Evolutionary conservation across 2,888 invertebrate genomes (phyloP), one percentile per base, ranked within the genome.

Genomic region (Hanleya hanleyi): DNA sequence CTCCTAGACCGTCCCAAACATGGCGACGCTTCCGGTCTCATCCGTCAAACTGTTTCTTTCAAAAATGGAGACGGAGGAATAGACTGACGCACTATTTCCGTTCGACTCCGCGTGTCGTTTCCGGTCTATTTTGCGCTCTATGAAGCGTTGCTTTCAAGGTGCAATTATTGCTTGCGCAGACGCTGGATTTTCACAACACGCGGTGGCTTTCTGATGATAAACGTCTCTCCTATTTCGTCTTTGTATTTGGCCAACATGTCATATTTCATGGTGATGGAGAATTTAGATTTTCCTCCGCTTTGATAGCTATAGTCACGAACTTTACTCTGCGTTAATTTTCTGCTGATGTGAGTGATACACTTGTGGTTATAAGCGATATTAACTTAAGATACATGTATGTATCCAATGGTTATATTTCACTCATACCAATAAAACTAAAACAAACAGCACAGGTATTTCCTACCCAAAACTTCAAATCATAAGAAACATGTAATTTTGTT

Each of bases 1-100:
- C 47, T 47, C 47, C 29, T 15, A 29, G 29, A 22, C 57, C 57
- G 26, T 29, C 22, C 22, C 57, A 22, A 57, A 57, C 57, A 57
- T 57, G 57, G 57, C 57, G 18, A 22, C 57, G 29, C 57, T 57
- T 57, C 57, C 57, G 57, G 57, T 57, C 29, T 32, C 57, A 57
- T 57, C 57, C 57, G 57, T 57, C 57, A 57, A 57, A 57, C 57
- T 57, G 57, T 57, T 57, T 57, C 57, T 57, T 57, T 57, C 29
- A 29, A 57, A n/a, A 29, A 57, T 57, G 57, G 32, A 57, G 15
- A 12, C 57, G 12, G 22, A 29, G 57, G 26, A 57, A 57, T 57
- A 57, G 57, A 29, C 22, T 57, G 57, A 57, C 57, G 57, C 57
- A 57, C 32, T 57, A 57, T 57, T 57, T 57, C 57, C 57, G 22